Evolutionary conservation across 1,140 invertebrate genomes (phyloP), one percentile per base, ranked within the genome.

Genomic region (Linepithema humile): DNA sequence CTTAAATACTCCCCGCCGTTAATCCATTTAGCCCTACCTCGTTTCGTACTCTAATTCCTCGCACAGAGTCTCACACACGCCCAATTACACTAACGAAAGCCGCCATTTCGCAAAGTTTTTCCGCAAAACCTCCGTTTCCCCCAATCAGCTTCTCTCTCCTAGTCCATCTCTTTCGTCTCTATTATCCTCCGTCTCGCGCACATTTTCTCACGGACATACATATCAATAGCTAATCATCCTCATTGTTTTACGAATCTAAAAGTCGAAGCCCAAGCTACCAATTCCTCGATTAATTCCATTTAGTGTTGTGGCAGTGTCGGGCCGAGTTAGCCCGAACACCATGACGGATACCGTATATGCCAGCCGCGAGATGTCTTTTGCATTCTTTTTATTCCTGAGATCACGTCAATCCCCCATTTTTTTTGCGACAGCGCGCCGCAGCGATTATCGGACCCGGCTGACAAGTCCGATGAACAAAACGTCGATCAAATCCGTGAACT

Each of bases 221-320:
- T 69, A 17, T 32, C 35, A 32, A 40, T 69, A 55, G 17, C 38
- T 70, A 80, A 26, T 53, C 75, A 17, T 20, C 12, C 32, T 67
- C 35, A 57, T 57, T 67, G 12, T 48, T 40, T 67, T 70, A 73
- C 57, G 73, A 67, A 84, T 9, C 75, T 84, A 65, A 26, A 78
- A 77, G 83, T 88, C 77, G 50, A 83, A 70, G 65, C 70, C 43
- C 75, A 65, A 85, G 60, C 78, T 67, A 88, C 87, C 91, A 93
- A 93, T 93, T 93, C 92, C 92, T 92, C 85, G 77, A 91, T 78
- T 91, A 92, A 92, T 92, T 93, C 92, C 91, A 90, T 86, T 91
- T 91, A 87, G 73, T 85, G 80, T 86, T 84, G 62, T 35, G 85
- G 82, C 82, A 85, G 20, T 35, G 38, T 9, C 60, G 48, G 45